A percentile compares a stretch with the other conserved stretches of the same genome.
Conservation (phyloP, 2,113 vertebrate species). For the Barbus barbus region DNA sequence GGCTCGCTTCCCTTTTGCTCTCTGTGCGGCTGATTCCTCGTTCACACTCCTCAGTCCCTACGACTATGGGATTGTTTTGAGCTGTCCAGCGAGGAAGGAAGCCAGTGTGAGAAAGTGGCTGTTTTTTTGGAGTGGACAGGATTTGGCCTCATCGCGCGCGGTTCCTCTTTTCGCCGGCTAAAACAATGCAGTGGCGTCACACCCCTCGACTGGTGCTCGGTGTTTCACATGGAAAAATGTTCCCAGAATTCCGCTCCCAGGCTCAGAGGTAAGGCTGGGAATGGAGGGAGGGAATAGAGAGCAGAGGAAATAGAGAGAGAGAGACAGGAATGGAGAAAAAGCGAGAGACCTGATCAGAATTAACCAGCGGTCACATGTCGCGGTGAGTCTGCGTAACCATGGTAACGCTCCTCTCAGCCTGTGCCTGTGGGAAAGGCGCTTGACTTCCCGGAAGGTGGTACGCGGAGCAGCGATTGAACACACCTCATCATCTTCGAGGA, state of each 20-base stretch:
- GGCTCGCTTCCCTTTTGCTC: constrained; percentile 44
- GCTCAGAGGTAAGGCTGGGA: constrained; percentile 69
- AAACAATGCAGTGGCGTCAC: constrained; percentile 86
- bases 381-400: constrained; percentile 59
- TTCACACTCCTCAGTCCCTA: constrained; percentile 59
- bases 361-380: constrained; percentile 62
- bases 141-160: constrained; percentile 82
- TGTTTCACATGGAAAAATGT: constrained; percentile 83
- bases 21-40: constrained; percentile 52
- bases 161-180: constrained; percentile 80
- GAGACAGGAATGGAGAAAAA: constrained; percentile 11
- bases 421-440: constrained; percentile 36
- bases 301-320: constrained; percentile 55
- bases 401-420: constrained; percentile 49
- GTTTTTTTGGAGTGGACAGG: constrained; percentile 82
- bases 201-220: constrained; percentile 79
- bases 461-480: neutral
- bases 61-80: constrained; percentile 81
- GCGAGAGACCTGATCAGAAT: constrained; percentile 53
- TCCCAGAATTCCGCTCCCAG: constrained; percentile 84
- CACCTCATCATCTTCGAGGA: constrained; percentile 16
- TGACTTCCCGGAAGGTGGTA: constrained; percentile 18
- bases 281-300: constrained; percentile 43
- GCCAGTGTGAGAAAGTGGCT: constrained; percentile 84
- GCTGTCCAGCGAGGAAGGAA: constrained; percentile 82